These are phyloP conservation scores for Pseudochirops cupreus DNA, from an alignment of 2,797 vertebrate genomes.

Conservation along the genomic window DNA sequence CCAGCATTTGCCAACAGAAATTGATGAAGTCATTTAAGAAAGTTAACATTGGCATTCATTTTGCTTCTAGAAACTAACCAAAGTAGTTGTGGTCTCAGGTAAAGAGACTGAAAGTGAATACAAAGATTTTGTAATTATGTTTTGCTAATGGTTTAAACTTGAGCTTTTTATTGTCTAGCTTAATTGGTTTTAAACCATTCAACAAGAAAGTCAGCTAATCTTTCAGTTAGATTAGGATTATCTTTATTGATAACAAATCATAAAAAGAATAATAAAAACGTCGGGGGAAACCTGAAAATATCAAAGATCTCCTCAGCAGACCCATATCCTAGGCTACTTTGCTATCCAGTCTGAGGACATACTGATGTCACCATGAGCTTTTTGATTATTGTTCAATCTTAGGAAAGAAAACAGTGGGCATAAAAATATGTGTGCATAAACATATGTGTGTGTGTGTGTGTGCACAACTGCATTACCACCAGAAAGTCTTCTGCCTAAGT, in stretches of 20 bases:
- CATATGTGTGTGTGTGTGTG: too few species aligned
- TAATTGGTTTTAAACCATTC: background rate
- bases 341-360: background rate
- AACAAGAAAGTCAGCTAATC: background rate
- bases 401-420: background rate
- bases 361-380: background rate
- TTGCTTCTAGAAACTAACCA: background rate
- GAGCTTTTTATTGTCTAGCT: background rate
- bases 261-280: background rate
- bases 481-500: constrained; percentile 30
- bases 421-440: background rate
- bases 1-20: background rate
- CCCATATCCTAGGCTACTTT: background rate
- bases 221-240: background rate
- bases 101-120: background rate
- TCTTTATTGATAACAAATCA: background rate
- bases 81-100: background rate
- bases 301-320: background rate
- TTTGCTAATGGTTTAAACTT: background rate
- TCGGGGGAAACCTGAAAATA: background rate
- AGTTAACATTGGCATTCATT: background rate
- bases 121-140: background rate
- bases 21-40: background rate
- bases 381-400: background rate
- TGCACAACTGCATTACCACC: too few species aligned